Percentiles rank a stretch among this genome's conserved stretches.
phyloP scores from a whole-genome alignment of 2,797 vertebrate genomes.

The Hemitrygon akajei region DNA sequence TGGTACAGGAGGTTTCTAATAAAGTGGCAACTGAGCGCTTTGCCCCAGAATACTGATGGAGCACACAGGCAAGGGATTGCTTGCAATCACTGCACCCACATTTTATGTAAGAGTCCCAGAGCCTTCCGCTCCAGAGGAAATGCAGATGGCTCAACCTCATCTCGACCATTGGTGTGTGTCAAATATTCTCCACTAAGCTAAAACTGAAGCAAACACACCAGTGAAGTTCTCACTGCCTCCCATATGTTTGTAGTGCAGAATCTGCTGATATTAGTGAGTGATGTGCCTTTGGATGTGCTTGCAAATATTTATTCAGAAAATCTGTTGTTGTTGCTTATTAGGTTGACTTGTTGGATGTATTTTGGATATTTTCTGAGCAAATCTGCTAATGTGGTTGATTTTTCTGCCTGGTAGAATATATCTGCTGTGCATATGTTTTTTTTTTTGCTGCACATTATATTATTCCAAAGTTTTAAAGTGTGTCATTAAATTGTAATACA shows the following conservation, averaged over 20 bases:
- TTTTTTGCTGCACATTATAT: not conserved
- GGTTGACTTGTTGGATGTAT: constrained; percentile 35
- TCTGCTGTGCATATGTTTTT: constrained; percentile 19
- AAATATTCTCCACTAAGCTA: constrained; percentile 12
- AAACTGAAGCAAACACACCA: not conserved
- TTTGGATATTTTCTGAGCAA: constrained; percentile 29
- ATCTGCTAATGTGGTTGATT: constrained; percentile 26
- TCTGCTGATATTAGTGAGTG: constrained; percentile 34
- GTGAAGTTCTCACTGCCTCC: not conserved
- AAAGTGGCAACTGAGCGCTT: too few species aligned
- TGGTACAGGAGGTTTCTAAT: too few species aligned
- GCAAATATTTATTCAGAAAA: constrained; percentile 35
- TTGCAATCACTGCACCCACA: too few species aligned
- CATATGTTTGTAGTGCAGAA: constrained; percentile 19
- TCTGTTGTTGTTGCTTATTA: constrained; percentile 35
- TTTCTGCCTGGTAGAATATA: constrained; percentile 24
- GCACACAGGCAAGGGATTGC: not conserved
- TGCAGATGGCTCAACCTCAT: not conserved
- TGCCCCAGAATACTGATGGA: not conserved
- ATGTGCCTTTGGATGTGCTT: constrained; percentile 32
- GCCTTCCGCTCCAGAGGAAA: not conserved
- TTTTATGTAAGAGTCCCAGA: not conserved
- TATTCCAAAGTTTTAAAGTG: not conserved
- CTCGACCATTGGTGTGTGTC: not conserved
- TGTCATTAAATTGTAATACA: not conserved